Base-by-base conservation (phyloP, 2,888 invertebrate genomes). In the Dryococelus australis region DNA sequence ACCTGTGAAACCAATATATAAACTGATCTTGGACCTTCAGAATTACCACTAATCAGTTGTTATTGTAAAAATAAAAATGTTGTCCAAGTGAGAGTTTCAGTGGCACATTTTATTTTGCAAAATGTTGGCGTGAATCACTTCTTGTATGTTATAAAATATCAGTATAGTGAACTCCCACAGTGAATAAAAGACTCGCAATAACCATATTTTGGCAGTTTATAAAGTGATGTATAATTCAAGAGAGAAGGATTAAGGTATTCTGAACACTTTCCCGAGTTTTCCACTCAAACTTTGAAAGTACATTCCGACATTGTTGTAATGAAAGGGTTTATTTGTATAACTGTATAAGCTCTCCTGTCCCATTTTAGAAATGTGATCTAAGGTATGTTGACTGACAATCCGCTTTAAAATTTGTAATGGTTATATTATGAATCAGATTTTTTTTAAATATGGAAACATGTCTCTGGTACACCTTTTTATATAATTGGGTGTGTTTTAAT, bases 331-430 rank as follows among this genome's bases (percentile, higher is more conserved):
- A n/a, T 65, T 65, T n/a, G 65, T 65, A 20, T 16, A n/a, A n/a
- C 8, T 65, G 65, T 65, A 65, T 65, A 65, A 65, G 65, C 20
- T n/a, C 13, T 65, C 65, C 65, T 65, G 65, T 10, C n/a, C 65
- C 65, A 24, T 65, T n/a, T n/a, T 65, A 65, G 65, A 65, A 65
- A 65, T 65, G 65, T 65, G 65, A 65, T 65, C 16, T 65, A 65
- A 65, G n/a, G 24, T 65, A 65, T 65, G 65, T 65, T 65, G 65
- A 65, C 65, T 65, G 65, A 65, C 65, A 65, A 65, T 65, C 65
- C 65, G 65, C 65, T 65, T 65, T 5, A 47, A 65, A 8, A 65
- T 65, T 65, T 65, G 20, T n/a, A 65, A 65, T 65, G n/a, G 16
- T 65, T 16, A 65, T 65, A 24, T 65, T 20, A 65, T n/a, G 0